Evolutionary conservation across 1,140 invertebrate species (phyloP).

Genomic region (Lordiphosa stackelbergi): DNA sequence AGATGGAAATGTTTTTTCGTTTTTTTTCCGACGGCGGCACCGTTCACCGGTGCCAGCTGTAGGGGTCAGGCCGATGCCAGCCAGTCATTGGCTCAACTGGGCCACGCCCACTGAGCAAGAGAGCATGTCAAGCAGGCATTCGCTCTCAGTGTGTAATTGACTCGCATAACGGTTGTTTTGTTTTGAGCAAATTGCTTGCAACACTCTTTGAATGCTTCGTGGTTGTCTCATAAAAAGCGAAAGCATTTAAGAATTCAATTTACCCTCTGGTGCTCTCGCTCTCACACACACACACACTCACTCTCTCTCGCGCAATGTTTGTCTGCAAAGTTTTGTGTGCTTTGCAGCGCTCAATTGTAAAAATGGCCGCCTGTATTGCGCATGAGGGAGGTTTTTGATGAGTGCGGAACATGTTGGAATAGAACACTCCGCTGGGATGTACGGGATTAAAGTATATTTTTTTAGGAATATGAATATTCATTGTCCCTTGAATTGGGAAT

Average conservation of each 20-base stretch:
- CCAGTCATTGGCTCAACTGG: constrained; percentile 40
- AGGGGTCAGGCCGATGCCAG: constrained; percentile 12
- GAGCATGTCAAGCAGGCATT: constrained; percentile 15
- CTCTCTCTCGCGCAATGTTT: constrained; percentile 5
- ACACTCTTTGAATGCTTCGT: constrained; percentile 75
- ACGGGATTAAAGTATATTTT: background rate
- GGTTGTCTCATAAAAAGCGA: constrained; percentile 68
- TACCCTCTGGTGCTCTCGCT: constrained; percentile 30
- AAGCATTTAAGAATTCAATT: constrained; percentile 75
- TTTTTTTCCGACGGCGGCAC: constrained; percentile 41
- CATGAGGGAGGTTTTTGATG: constrained; percentile 38
- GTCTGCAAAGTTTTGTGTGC: constrained; percentile 52
- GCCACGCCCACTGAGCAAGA: constrained; percentile 45
- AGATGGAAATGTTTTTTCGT: constrained; percentile 45
- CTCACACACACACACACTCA: constrained; percentile 17
- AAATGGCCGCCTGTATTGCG: constrained; percentile 60
- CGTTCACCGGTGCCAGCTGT: constrained; percentile 22
- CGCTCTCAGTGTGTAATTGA: constrained; percentile 41
- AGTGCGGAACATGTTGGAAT: constrained; percentile 36
- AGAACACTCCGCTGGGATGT: constrained; percentile 26
- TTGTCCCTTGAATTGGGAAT: too few species aligned
- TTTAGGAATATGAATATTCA: too few species aligned
- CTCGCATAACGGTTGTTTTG: constrained; percentile 63
- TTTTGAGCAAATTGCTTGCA: constrained; percentile 72
- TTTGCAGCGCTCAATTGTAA: constrained; percentile 50